A percentile compares a stretch with the other conserved stretches of the same genome.
Evolutionary conservation across 2,113 vertebrate species (phyloP).

Genomic region (Hippolais icterina): DNA sequence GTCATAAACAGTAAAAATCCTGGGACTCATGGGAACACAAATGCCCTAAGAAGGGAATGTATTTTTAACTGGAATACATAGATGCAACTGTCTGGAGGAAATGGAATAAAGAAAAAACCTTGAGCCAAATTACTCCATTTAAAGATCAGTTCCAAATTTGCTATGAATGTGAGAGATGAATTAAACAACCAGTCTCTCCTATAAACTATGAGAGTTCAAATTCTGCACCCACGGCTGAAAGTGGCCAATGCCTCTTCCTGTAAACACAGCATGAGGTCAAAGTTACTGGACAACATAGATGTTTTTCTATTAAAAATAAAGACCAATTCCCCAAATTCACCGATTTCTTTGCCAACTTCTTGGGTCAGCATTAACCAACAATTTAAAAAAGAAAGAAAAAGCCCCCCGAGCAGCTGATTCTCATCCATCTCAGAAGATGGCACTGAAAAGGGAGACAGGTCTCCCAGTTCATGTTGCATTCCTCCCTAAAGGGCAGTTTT

Average conservation of each 20-base stretch:
- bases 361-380: background rate
- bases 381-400: background rate
- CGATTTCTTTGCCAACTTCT: background rate
- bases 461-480: background rate
- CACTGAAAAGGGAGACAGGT: background rate
- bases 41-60: background rate
- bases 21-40: background rate
- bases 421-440: background rate
- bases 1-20: background rate
- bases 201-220: constrained; percentile 27
- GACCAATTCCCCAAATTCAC: background rate
- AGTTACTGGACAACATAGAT: background rate
- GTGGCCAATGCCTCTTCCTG: background rate
- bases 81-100: background rate
- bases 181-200: background rate
- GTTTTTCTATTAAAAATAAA: background rate
- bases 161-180: background rate
- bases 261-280: constrained; percentile 8
- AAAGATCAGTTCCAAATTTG: background rate
- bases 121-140: background rate
- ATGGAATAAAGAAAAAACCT: background rate
- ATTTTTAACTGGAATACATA: background rate
- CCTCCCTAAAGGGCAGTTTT: background rate
- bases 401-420: background rate
- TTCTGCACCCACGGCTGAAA: background rate